Evolutionary conservation across 2,888 invertebrate species (phyloP).

Genomic region (Ennomos quercinarius): DNA sequence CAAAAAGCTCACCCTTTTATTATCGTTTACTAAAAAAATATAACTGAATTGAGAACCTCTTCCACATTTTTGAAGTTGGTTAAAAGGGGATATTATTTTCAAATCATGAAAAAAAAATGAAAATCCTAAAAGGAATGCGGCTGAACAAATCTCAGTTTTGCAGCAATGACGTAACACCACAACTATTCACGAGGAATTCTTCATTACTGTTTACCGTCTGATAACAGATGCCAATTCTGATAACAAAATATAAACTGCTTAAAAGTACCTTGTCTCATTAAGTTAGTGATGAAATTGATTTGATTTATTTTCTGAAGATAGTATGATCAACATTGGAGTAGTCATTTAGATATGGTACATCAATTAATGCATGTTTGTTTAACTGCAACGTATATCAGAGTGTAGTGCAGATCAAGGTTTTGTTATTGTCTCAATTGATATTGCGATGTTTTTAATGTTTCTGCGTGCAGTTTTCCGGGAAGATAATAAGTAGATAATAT

Average conservation of each 20-base stretch:
- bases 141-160: constrained; percentile 29
- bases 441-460: constrained; percentile 5
- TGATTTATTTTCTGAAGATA: not conserved
- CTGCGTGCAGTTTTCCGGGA: constrained; percentile 8
- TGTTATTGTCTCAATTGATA: constrained; percentile 21
- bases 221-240: constrained; percentile 32
- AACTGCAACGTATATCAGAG: not conserved
- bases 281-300: not conserved
- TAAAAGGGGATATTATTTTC: too few species aligned
- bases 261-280: constrained; percentile 6
- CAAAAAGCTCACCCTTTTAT: too few species aligned
- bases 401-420: constrained; percentile 17
- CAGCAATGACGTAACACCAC: constrained; percentile 12
- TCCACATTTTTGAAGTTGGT: too few species aligned
- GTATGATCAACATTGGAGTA: not conserved
- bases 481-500: not conserved
- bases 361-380: constrained; percentile 4
- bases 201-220: constrained; percentile 27
- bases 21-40: too few species aligned
- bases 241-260: constrained; percentile 11
- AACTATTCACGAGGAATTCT: constrained; percentile 33
- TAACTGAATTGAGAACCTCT: too few species aligned
- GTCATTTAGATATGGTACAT: constrained; percentile 5
- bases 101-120: not conserved
- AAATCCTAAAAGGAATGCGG: constrained; percentile 35